Percentiles rank a stretch among this genome's conserved stretches.
Evolutionary conservation across 1,140 invertebrate species (phyloP).

Genomic region (Hylaeus anthracinus): DNA sequence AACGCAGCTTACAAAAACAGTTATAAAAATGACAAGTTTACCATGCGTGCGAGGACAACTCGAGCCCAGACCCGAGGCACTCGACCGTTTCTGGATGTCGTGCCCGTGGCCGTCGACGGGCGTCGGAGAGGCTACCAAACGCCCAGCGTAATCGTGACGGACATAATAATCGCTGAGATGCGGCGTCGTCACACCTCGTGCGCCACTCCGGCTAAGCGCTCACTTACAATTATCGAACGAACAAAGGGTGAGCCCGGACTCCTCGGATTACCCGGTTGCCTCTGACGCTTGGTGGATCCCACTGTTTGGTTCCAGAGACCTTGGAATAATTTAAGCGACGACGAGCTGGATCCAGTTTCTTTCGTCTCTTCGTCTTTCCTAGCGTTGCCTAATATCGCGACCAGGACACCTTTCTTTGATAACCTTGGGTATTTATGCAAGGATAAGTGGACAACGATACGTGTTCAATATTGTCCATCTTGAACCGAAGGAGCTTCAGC

Average conservation of each 20-base stretch:
- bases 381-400: too few species aligned
- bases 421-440: too few species aligned
- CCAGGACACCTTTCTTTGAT: too few species aligned
- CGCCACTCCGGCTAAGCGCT: constrained; percentile 42
- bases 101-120: constrained; percentile 25
- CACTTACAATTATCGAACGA: constrained; percentile 58
- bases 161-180: constrained; percentile 72
- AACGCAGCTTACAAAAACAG: constrained; percentile 67
- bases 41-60: constrained; percentile 49
- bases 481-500: too few species aligned
- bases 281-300: neutral
- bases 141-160: constrained; percentile 72
- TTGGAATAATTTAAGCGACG: neutral
- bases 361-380: too few species aligned
- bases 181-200: constrained; percentile 62
- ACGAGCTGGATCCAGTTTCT: neutral
- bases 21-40: constrained; percentile 68
- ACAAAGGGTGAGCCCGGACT: constrained; percentile 36
- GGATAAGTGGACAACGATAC: too few species aligned
- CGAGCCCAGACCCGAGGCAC: neutral
- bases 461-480: too few species aligned
- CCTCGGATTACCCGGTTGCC: neutral
- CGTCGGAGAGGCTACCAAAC: constrained; percentile 43
- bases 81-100: constrained; percentile 32
- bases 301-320: neutral